A percentile compares a stretch with the other conserved stretches of the same genome.
Conservation (phyloP, 1,140 invertebrate species). For the Drusus annulatus region DNA sequence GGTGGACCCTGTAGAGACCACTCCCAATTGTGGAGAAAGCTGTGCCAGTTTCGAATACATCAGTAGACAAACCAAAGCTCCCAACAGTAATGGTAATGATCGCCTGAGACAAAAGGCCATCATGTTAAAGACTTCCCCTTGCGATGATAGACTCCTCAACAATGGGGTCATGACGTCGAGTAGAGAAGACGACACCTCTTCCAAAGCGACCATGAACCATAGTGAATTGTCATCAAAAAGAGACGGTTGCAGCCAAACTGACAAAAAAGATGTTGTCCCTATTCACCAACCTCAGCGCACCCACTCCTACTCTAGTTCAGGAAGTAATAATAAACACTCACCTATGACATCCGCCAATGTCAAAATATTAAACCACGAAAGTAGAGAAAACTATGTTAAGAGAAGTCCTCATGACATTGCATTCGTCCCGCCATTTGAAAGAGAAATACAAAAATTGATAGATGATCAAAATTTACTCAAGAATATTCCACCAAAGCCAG, state of each 20-base stretch:
- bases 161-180: slow-evolving; percentile 63
- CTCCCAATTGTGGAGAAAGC: slow-evolving; percentile 72
- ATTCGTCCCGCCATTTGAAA: slow-evolving; percentile 77
- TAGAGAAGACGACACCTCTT: slow-evolving; percentile 70
- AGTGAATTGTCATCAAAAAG: slow-evolving; percentile 72
- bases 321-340: slow-evolving; percentile 64
- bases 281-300: slow-evolving; percentile 65
- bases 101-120: slow-evolving; percentile 64
- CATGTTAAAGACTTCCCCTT: slow-evolving; percentile 63
- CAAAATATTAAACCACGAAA: slow-evolving; percentile 69
- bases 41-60: slow-evolving; percentile 77
- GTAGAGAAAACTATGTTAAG: slow-evolving; percentile 67
- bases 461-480: slow-evolving; percentile 79
- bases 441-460: slow-evolving; percentile 81
- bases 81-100: slow-evolving; percentile 50
- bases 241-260: slow-evolving; percentile 77
- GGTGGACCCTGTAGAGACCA: slow-evolving; percentile 59
- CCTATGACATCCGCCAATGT: slow-evolving; percentile 68
- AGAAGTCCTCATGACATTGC: slow-evolving; percentile 69
- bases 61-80: slow-evolving; percentile 61
- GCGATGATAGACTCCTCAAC: slow-evolving; percentile 67
- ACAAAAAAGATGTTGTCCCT: slow-evolving; percentile 71
- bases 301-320: slow-evolving; percentile 69
- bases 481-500: slow-evolving; percentile 73
- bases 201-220: slow-evolving; percentile 69